Base-by-base conservation (phyloP, 2,113 vertebrate genomes). In the Crotalus helleri region DNA sequence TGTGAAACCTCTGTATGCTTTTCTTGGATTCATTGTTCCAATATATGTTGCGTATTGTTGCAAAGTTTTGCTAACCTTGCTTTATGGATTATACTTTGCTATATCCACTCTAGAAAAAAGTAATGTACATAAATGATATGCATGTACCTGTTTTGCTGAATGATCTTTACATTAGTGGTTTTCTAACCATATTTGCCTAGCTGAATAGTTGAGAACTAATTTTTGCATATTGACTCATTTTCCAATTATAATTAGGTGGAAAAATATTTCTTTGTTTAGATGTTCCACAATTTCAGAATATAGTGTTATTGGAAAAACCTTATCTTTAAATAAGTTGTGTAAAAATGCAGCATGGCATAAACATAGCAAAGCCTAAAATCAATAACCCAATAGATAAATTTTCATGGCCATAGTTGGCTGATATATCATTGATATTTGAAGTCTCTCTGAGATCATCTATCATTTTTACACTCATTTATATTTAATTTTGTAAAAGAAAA, bases 401-500 rank as follows among this genome's bases (percentile, higher is more conserved):
- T 54, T 55, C 74, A 81, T 44, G 17, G 17, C 33, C 33, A 44
- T 33, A 21, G 33, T 44, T 81, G 74, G 69, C 19, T 57, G 19
- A 44, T 44, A 81, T 74, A 54, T n/a, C 5, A 19, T 23, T 57
- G 23, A 7, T 23, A 51, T 55, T 85, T 55, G 17, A 55, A 11
- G 33, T 1, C 0, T 4, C 21, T n/a, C 19, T 91, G 12, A 85
- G 51, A 39, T 81, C 15, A 21, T 44, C 23, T 85, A 85, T 39
- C 11, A 55, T 57, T 53, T 81, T 81, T 85, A n/a, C 4, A 94
- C 81, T 94, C 91, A 87, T 26, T 33, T 81, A 44, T 61, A 57
- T 46, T 90, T 93, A 0, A 33, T 89, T 87, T 88, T 92, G 93
- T 89, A 19, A 89, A 91, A 90, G 93, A 86, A 74, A 86, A 64